Evolutionary conservation across 2,113 vertebrate genomes (phyloP).

Genomic region (Mobula hypostoma): DNA sequence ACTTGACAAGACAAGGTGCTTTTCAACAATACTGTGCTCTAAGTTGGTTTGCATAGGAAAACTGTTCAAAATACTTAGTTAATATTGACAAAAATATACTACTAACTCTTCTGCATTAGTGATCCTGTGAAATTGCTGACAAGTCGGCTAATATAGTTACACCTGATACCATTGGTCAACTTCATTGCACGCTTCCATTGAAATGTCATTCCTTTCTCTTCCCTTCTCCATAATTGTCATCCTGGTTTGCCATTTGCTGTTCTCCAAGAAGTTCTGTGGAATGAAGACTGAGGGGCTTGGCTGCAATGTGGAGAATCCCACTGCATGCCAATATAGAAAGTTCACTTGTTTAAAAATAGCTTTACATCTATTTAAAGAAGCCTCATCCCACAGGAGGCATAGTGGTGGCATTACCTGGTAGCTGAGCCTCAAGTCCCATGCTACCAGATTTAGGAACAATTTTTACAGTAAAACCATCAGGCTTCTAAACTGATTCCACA

Average conservation of each 20-base stretch:
- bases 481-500: too few species aligned
- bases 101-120: neutral
- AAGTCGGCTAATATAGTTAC: neutral
- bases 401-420: too few species aligned
- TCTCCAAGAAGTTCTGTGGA: neutral
- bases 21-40: too few species aligned
- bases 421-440: too few species aligned
- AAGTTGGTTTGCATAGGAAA: too few species aligned
- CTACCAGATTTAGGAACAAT: too few species aligned
- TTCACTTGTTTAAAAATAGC: neutral
- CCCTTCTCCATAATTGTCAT: neutral
- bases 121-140: neutral
- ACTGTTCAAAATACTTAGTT: too few species aligned
- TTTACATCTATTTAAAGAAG: neutral
- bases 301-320: neutral
- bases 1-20: too few species aligned
- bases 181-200: neutral
- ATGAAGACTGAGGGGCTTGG: neutral
- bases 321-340: neutral
- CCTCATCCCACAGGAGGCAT: neutral
- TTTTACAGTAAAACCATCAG: too few species aligned
- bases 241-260: neutral
- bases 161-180: neutral
- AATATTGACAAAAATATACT: neutral
- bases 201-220: neutral